Evolutionary conservation across 2,797 vertebrate genomes (phyloP).

Genomic region (Catharus ustulatus): DNA sequence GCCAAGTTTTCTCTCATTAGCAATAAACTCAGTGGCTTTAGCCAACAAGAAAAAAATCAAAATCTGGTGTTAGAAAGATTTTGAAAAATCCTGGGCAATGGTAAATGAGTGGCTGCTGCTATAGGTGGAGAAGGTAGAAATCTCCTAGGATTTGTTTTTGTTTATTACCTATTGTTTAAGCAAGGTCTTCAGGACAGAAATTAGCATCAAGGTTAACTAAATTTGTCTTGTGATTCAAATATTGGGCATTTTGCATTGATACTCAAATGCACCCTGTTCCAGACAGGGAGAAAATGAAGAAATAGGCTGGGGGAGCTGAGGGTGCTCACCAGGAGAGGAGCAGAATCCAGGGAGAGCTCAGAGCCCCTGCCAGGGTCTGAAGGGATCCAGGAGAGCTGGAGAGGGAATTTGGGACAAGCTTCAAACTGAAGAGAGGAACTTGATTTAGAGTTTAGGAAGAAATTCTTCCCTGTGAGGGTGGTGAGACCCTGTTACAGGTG

Average conservation of each 20-base stretch:
- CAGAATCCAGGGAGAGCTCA: background rate
- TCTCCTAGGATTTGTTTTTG: background rate
- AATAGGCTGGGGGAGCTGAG: background rate
- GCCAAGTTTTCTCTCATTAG: constrained; percentile 19
- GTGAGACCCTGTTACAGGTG: rapidly evolving
- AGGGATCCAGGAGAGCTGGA: background rate
- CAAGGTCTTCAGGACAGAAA: background rate
- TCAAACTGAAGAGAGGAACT: background rate
- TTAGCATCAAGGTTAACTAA: background rate
- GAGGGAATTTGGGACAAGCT: background rate
- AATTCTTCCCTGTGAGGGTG: background rate
- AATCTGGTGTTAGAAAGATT: background rate
- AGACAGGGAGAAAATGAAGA: background rate
- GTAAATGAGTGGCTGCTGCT: background rate
- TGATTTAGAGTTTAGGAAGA: background rate
- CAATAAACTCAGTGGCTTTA: background rate
- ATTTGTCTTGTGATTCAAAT: background rate
- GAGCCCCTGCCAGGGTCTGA: rapidly evolving
- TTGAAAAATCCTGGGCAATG: background rate
- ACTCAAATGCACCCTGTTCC: background rate
- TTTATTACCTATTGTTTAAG: background rate
- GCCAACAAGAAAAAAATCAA: background rate
- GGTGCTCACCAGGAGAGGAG: rapidly evolving
- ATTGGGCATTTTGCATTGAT: background rate
- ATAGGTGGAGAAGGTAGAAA: background rate